These are phyloP conservation scores for Cancer borealis DNA, from an alignment of 2,888 invertebrate species.

Conservation along the genomic window DNA sequence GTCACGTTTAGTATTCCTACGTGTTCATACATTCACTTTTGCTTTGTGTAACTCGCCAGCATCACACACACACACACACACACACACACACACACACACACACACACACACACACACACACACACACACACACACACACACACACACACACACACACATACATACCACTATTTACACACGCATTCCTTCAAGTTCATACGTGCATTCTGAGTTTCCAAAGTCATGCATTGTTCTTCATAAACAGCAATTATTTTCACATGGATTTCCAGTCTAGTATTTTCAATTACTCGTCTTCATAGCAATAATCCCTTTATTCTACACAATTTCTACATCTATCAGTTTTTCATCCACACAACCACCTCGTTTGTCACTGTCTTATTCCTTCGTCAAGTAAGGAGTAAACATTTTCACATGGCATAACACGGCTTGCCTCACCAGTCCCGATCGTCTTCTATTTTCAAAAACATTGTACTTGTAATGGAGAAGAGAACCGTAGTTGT, in stretches of 20 bases:
- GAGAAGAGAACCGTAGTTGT: not conserved
- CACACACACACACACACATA: no score
- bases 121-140: no score
- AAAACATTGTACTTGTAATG: not conserved
- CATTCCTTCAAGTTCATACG: not conserved
- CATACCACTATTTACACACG: not conserved
- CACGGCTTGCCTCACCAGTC: not conserved
- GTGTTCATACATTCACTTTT: no score
- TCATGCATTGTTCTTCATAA: not conserved
- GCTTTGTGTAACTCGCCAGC: no score
- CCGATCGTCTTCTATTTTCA: not conserved
- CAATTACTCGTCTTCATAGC: not conserved
- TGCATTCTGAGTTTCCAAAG: not conserved
- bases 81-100: constrained; percentile 42
- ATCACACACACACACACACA: constrained; percentile 21
- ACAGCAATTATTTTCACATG: not conserved
- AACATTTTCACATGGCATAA: not conserved
- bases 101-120: constrained; percentile 47
- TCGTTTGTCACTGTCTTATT: not conserved
- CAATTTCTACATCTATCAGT: no score
- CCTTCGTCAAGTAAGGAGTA: not conserved
- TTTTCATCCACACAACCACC: not conserved
- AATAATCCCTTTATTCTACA: not conserved
- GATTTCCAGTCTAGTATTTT: not conserved
- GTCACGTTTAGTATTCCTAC: no score